Evolutionary conservation across 2,888 invertebrate genomes (phyloP).

Genomic region (Cataglyphis rosenhaueri): DNA sequence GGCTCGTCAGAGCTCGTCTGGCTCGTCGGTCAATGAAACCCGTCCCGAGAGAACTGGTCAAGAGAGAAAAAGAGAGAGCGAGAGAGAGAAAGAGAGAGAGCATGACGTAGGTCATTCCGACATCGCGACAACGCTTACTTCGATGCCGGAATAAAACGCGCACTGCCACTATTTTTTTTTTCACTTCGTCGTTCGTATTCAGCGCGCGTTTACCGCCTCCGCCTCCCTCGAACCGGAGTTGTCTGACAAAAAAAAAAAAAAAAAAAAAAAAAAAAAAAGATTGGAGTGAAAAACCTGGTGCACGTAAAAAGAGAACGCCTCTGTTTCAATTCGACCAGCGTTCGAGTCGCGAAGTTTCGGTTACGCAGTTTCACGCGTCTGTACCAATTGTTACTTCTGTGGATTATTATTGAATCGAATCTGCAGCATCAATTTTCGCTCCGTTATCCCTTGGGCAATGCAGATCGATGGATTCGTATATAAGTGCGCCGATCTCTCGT

Average conservation of each 20-base stretch:
- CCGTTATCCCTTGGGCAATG: background rate
- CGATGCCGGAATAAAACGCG: slow-evolving; percentile 69
- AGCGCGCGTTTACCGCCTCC: slow-evolving; percentile 53
- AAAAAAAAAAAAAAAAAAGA: slow-evolving; percentile 41
- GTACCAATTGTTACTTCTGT: background rate
- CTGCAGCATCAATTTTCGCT: background rate
- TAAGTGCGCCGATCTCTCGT: background rate
- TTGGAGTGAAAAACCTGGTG: slow-evolving; percentile 66
- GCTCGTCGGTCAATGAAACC: slow-evolving; percentile 57
- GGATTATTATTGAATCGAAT: background rate
- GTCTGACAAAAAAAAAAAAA: slow-evolving; percentile 42
- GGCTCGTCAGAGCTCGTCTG: slow-evolving; percentile 54
- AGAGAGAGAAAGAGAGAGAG: background rate
- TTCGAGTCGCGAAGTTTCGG: slow-evolving; percentile 49
- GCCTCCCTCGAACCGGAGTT: background rate
- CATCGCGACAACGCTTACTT: slow-evolving; percentile 68
- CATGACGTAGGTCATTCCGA: slow-evolving; percentile 56
- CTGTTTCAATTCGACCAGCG: slow-evolving; percentile 68
- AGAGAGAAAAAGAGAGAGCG: background rate
- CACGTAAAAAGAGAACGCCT: slow-evolving; percentile 63
- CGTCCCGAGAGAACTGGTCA: slow-evolving; percentile 17
- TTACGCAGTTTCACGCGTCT: background rate
- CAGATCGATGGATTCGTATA: background rate
- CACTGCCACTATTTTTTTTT: slow-evolving; percentile 42
- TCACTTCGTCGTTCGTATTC: slow-evolving; percentile 58